A percentile compares a stretch with the other conserved stretches of the same genome.
Evolutionary conservation across 2,797 vertebrate species (phyloP).

Genomic region (Fringilla coelebs): DNA sequence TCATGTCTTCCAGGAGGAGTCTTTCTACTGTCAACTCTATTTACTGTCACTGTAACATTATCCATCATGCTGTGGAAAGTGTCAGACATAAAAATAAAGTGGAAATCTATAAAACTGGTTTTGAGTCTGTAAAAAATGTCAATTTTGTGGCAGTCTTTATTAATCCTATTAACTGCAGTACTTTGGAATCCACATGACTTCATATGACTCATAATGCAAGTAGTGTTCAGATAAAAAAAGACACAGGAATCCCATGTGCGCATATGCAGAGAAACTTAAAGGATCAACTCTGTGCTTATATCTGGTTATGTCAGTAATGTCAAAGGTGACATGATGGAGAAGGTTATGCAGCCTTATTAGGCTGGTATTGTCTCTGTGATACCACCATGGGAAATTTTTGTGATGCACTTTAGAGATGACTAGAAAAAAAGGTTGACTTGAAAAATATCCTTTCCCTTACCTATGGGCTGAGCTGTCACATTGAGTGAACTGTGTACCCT

Average conservation of each 20-base stretch:
- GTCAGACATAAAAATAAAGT: slow-evolving; percentile 44
- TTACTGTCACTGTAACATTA: slow-evolving; percentile 13
- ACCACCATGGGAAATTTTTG: neutral
- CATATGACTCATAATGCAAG: neutral
- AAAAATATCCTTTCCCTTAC: neutral
- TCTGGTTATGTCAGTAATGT: neutral
- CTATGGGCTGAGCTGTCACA: neutral
- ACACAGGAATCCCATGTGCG: neutral
- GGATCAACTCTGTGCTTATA: neutral
- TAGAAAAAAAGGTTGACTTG: neutral
- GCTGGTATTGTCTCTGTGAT: neutral
- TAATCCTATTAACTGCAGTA: slow-evolving; percentile 27
- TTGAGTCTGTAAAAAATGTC: slow-evolving; percentile 22
- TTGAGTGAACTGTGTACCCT: neutral
- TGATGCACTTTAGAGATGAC: neutral
- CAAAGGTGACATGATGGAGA: neutral
- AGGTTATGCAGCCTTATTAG: neutral
- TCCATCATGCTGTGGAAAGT: neutral
- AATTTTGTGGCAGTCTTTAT: neutral
- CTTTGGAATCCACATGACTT: neutral
- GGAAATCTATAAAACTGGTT: slow-evolving; percentile 50
- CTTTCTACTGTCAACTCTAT: neutral
- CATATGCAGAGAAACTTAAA: neutral
- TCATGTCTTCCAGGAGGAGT: neutral
- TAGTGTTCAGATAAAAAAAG: neutral